These are phyloP conservation scores for Amia ocellicauda DNA, from an alignment of 2,113 vertebrate species.

Conservation along the genomic window DNA sequence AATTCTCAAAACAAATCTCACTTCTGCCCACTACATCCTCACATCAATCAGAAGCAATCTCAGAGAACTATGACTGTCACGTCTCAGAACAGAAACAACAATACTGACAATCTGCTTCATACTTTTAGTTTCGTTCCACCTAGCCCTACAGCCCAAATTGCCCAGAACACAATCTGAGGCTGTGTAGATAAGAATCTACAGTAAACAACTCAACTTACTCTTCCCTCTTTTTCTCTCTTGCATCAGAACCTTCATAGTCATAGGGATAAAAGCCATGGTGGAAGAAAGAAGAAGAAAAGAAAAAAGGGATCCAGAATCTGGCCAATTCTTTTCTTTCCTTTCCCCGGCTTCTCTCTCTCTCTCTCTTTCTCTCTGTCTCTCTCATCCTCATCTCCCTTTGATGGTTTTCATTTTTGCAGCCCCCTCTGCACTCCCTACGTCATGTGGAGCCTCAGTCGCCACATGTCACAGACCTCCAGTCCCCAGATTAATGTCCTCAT, in stretches of 20 bases:
- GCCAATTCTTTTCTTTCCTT: slow-evolving; percentile 3
- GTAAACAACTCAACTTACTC: slow-evolving; percentile 29
- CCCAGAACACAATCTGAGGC: too few relatives aligned
- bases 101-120: too few relatives aligned
- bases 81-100: too few relatives aligned
- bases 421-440: slow-evolving; percentile 16
- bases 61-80: too few relatives aligned
- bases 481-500: slow-evolving; percentile 31
- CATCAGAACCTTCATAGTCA: slow-evolving; percentile 38
- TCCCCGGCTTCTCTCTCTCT: background rate
- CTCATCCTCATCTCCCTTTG: background rate
- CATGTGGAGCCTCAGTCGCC: slow-evolving; percentile 33
- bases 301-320: slow-evolving; percentile 1
- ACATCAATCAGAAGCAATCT: too few relatives aligned
- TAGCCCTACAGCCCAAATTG: too few relatives aligned
- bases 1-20: too few relatives aligned
- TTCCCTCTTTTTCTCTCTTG: slow-evolving; percentile 40
- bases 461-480: slow-evolving; percentile 13
- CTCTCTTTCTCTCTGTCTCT: background rate
- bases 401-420: too few relatives aligned
- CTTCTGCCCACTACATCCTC: too few relatives aligned
- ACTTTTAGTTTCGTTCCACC: too few relatives aligned
- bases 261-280: slow-evolving; percentile 49
- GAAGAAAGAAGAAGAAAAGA: slow-evolving; percentile 29
- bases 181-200: slow-evolving; percentile 10